phyloP scores from a whole-genome alignment of 2,797 vertebrate genomes.

The Rhynchotus rufescens region DNA sequence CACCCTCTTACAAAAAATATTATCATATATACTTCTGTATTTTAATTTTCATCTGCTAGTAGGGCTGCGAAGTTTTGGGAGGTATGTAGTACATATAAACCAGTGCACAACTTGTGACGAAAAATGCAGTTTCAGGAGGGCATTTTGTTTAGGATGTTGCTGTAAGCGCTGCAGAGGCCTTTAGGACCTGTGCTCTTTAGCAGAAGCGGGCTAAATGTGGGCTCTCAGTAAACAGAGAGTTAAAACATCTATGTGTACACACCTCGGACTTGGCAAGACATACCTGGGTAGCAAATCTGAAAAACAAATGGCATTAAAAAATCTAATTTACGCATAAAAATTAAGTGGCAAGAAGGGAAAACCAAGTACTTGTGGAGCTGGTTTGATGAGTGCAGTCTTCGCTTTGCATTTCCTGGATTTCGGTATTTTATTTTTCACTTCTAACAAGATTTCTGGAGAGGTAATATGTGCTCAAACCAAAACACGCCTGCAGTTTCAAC shows the following conservation, averaged over 20 bases:
- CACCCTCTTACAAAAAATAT: neutral
- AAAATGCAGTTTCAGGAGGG: neutral
- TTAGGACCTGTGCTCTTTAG: neutral
- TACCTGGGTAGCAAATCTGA: neutral
- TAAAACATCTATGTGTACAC: neutral
- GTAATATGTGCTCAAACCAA: constrained; percentile 52
- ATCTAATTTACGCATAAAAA: neutral
- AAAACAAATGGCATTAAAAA: no score
- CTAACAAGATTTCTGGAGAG: constrained; percentile 30
- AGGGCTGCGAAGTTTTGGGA: neutral
- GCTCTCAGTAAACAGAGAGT: neutral
- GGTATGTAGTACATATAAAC: neutral
- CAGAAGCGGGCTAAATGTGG: neutral
- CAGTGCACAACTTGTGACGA: neutral
- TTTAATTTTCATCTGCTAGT: neutral
- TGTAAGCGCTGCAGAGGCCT: neutral
- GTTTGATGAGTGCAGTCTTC: neutral
- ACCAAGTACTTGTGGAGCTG: neutral
- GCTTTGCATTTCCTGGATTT: constrained; percentile 56
- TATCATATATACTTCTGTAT: neutral
- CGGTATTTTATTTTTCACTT: neutral
- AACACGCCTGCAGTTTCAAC: neutral
- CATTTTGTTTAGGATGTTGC: neutral
- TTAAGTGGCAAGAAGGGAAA: neutral
- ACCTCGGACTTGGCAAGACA: neutral